Percentiles rank a stretch among this genome's conserved stretches.
These are phyloP conservation scores for Crocuta crocuta DNA, from an alignment of 2,113 vertebrate genomes.

Conservation along the genomic window DNA sequence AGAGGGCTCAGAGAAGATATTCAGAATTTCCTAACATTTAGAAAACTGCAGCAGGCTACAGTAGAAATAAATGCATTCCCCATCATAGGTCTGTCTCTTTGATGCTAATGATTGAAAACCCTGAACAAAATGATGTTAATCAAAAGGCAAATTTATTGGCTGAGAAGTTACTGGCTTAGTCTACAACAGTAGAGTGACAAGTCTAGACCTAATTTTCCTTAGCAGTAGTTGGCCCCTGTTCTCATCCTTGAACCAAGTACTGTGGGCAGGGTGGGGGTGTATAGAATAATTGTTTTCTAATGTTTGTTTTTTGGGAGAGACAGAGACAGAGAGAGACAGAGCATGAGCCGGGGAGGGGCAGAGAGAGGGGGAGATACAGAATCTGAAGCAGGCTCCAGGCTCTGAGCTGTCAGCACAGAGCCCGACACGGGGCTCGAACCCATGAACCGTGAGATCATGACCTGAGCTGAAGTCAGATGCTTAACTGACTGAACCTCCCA, in stretches of 20 bases:
- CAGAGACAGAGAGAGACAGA: too few species aligned
- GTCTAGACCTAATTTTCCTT: neutral
- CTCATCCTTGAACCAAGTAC: neutral
- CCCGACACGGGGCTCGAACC: too few species aligned
- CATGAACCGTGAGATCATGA: too few species aligned
- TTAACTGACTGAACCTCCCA: too few species aligned
- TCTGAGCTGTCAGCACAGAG: too few species aligned
- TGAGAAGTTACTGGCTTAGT: neutral
- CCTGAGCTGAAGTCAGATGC: too few species aligned
- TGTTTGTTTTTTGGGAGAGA: too few species aligned
- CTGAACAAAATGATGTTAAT: neutral
- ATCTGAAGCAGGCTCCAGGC: too few species aligned
- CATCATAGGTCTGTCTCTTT: neutral
- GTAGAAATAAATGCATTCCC: neutral
- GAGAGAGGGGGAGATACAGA: too few species aligned
- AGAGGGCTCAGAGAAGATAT: neutral
- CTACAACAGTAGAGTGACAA: neutral
- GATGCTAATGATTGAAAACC: neutral
- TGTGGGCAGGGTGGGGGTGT: fast-evolving
- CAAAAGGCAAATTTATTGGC: neutral
- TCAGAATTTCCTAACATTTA: neutral
- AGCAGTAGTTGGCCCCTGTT: neutral
- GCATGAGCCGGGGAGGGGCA: too few species aligned
- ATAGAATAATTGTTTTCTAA: neutral
- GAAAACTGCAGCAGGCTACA: neutral